phyloP scores from a whole-genome alignment of 2,888 invertebrate species.

The Ischnus inquisitorius region DNA sequence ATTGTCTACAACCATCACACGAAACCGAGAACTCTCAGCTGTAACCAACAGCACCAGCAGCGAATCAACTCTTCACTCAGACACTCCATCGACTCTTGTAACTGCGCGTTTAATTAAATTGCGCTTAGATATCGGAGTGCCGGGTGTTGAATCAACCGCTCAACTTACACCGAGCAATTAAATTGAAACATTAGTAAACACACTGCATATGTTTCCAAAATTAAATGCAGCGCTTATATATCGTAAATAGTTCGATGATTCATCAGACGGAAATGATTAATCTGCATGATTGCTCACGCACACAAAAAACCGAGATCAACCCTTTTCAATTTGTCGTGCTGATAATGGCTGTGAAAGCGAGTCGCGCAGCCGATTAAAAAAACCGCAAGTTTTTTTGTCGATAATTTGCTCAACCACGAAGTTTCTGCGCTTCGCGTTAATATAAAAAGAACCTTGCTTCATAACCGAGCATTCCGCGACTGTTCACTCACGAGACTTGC shows the following conservation, averaged over 20 bases:
- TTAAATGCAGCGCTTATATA: background rate
- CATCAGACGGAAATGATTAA: constrained; percentile 21
- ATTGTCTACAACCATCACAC: constrained; percentile 82
- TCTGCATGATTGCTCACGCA: background rate
- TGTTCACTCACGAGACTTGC: too few relatives aligned
- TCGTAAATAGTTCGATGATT: background rate
- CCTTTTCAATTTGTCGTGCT: constrained; percentile 6
- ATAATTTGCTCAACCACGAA: constrained; percentile 47
- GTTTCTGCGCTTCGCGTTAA: background rate
- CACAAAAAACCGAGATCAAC: background rate
- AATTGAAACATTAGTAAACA: background rate
- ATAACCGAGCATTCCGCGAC: too few relatives aligned
- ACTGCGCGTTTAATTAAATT: constrained; percentile 64
- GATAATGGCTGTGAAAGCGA: constrained; percentile 18
- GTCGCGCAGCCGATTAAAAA: constrained; percentile 49
- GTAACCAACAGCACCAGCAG: constrained; percentile 24
- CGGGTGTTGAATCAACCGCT: constrained; percentile 4
- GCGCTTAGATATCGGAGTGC: constrained; percentile 9
- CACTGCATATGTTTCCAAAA: background rate
- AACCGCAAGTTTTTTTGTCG: constrained; percentile 73
- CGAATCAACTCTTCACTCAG: constrained; percentile 49
- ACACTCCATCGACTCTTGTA: constrained; percentile 82
- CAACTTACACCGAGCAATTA: constrained; percentile 20
- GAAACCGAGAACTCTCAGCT: constrained; percentile 65
- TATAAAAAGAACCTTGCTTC: background rate